Conservation (phyloP, 2,113 vertebrate species). For the Ictalurus furcatus region DNA sequence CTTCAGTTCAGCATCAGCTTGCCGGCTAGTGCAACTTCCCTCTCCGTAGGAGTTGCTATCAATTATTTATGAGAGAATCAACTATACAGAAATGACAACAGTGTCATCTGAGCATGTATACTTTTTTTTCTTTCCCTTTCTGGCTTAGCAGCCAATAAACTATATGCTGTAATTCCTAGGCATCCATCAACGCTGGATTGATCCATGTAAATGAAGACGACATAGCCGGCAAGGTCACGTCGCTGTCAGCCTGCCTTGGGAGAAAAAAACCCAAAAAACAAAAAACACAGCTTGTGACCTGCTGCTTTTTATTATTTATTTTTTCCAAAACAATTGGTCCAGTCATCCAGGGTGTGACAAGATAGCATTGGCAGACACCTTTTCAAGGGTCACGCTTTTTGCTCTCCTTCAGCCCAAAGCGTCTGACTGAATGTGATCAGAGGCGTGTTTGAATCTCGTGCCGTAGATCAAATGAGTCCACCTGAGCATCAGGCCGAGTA, state of each 20-base stretch:
- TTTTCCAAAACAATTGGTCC: background rate
- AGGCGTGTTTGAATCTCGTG: constrained; percentile 42
- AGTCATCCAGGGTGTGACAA: constrained; percentile 13
- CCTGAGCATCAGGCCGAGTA: constrained; percentile 34
- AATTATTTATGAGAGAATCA: constrained; percentile 43
- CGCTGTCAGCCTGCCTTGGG: background rate
- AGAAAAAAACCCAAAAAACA: background rate
- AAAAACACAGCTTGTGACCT: background rate
- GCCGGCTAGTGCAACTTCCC: background rate
- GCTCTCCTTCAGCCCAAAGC: constrained; percentile 12
- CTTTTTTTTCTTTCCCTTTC: background rate
- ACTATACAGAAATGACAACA: constrained; percentile 17
- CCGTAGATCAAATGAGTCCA: constrained; percentile 45
- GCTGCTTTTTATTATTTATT: background rate
- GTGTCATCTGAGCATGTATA: constrained; percentile 3
- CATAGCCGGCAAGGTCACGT: constrained; percentile 3
- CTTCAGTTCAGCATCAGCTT: background rate
- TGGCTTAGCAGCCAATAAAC: background rate
- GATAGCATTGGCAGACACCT: background rate
- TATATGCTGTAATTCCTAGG: background rate
- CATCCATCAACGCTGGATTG: constrained; percentile 12
- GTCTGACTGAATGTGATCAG: constrained; percentile 49
- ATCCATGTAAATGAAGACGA: constrained; percentile 27
- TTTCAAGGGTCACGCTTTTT: constrained; percentile 44
- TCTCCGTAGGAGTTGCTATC: constrained; percentile 3